phyloP scores from a whole-genome alignment of 1,140 invertebrate species.

The Macrocentrus cingulum region DNA sequence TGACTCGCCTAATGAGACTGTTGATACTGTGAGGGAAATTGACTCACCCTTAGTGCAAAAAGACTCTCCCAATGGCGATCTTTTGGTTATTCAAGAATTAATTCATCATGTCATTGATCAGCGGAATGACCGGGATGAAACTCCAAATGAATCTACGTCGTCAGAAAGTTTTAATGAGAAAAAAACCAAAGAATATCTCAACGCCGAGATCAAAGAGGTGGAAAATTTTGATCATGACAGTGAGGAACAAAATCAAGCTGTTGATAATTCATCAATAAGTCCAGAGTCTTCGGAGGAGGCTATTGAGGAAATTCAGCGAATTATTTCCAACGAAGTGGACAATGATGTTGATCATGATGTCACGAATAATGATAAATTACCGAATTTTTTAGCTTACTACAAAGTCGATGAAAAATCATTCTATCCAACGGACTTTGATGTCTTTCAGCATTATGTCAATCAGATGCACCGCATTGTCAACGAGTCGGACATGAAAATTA shows the following conservation, averaged over 20 bases:
- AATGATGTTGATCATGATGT: conserved; percentile 4
- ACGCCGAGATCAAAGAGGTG: conserved; percentile 36
- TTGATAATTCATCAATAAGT: not conserved
- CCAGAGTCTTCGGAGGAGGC: conserved; percentile 8
- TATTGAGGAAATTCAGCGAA: conserved; percentile 13
- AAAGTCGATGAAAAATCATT: not conserved
- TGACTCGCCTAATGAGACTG: no score
- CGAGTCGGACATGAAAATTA: not conserved
- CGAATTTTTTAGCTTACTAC: conserved; percentile 5
- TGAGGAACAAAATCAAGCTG: not conserved
- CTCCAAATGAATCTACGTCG: not conserved
- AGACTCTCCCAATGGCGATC: not conserved
- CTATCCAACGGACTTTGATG: not conserved
- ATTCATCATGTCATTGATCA: conserved; percentile 46
- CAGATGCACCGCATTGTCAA: conserved; percentile 15
- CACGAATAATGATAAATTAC: conserved; percentile 3
- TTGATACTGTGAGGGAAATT: conserved; percentile 25
- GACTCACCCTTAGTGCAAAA: no score
- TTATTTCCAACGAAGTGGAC: conserved; percentile 7
- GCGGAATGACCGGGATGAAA: conserved; percentile 7
- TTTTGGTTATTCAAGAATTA: conserved; percentile 38
- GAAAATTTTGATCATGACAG: no score
- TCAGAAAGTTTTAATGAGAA: conserved; percentile 30
- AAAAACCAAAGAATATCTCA: conserved; percentile 37
- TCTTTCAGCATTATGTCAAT: conserved; percentile 9